phyloP scores from a whole-genome alignment of 1,140 invertebrate genomes.

The Cataglyphis hispanica region DNA sequence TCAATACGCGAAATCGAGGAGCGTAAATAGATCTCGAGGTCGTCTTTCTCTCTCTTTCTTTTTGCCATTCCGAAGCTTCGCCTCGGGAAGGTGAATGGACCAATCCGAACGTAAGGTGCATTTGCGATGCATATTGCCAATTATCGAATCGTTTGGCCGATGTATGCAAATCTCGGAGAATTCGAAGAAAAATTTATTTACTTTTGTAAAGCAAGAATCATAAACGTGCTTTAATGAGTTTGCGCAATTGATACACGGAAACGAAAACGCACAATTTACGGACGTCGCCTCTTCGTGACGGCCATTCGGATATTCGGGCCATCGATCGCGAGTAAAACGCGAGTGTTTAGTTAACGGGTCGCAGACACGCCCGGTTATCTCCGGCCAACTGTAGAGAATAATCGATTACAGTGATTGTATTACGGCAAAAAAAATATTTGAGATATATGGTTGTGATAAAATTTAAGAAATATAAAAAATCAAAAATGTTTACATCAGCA shows the following conservation, averaged over 20 bases:
- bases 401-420: neutral
- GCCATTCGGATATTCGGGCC: constrained; percentile 22
- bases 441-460: neutral
- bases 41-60: neutral
- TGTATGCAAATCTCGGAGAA: neutral
- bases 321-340: constrained; percentile 47
- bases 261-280: neutral
- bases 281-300: constrained; percentile 18
- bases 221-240: constrained; percentile 8
- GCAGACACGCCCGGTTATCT: constrained; percentile 15
- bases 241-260: constrained; percentile 32
- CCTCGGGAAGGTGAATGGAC: constrained; percentile 11
- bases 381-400: neutral
- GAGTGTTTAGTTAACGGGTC: constrained; percentile 38
- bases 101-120: neutral
- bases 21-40: neutral
- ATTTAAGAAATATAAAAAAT: neutral
- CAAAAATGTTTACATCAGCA: neutral
- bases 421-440: neutral
- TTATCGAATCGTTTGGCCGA: neutral
- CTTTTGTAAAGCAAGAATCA: neutral
- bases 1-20: constrained; percentile 10
- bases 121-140: neutral
- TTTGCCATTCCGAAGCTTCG: neutral
- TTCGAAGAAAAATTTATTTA: neutral